Evolutionary conservation across 2,797 vertebrate genomes (phyloP).

Genomic region (Margarornis squamiger): DNA sequence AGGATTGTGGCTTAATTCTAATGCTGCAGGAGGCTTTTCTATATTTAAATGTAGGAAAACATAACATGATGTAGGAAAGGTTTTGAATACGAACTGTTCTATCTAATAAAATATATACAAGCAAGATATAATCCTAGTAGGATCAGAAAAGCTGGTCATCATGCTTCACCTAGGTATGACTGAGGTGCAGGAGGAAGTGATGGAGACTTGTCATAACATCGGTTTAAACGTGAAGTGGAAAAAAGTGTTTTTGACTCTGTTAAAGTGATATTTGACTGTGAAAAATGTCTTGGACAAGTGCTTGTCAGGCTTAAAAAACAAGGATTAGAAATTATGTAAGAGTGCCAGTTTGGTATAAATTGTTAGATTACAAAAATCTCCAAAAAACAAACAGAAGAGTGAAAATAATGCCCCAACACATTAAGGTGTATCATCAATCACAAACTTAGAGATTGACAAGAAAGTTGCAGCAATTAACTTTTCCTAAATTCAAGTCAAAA

Average conservation of each 20-base stretch:
- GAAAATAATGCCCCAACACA: background rate
- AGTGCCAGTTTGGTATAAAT: background rate
- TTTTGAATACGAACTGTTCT: background rate
- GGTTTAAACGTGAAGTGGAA: background rate
- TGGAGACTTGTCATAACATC: background rate
- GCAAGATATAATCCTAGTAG: background rate
- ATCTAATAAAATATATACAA: background rate
- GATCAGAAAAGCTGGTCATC: background rate
- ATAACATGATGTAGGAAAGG: background rate
- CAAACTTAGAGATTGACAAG: background rate
- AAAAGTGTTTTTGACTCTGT: background rate
- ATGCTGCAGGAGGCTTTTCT: background rate
- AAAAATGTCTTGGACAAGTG: background rate
- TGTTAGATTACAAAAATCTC: background rate
- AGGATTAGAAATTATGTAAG: background rate
- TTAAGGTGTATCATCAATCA: background rate
- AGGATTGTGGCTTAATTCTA: background rate
- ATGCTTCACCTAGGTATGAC: background rate
- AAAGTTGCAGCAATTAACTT: background rate
- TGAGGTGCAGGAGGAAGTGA: background rate
- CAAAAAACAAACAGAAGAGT: background rate
- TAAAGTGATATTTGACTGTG: background rate
- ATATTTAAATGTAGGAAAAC: background rate
- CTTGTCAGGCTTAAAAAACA: background rate
- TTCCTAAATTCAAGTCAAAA: background rate